A percentile compares a stretch with the other conserved stretches of the same genome.
phyloP scores from a whole-genome alignment of 2,888 invertebrate species.

The Bursaphelenchus okinawaensis region DNA sequence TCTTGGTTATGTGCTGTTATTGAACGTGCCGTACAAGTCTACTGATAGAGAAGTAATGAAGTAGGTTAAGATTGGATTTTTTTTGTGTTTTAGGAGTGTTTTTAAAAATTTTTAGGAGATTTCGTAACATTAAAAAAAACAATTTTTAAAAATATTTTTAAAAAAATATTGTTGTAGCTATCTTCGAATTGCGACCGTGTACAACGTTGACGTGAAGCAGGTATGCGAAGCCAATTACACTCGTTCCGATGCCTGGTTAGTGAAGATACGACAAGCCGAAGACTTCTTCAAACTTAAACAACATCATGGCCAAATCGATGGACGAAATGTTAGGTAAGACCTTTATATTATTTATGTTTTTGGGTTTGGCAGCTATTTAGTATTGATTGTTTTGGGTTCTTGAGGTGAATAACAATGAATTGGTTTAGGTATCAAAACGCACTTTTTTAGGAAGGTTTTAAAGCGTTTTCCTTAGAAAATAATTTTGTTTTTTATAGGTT shows the following conservation, averaged over 20 bases:
- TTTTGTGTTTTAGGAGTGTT: too few species aligned
- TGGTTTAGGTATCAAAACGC: too few species aligned
- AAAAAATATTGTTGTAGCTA: background rate
- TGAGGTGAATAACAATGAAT: too few species aligned
- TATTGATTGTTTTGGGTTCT: too few species aligned
- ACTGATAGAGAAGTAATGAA: constrained; percentile 36
- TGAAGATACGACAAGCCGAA: background rate
- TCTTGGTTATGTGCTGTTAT: constrained; percentile 27
- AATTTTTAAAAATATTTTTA: background rate
- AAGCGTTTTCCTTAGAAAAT: too few species aligned
- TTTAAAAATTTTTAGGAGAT: too few species aligned
- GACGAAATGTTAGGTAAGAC: background rate
- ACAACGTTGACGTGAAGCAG: constrained; percentile 31
- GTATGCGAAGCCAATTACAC: constrained; percentile 40
- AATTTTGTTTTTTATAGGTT: too few species aligned
- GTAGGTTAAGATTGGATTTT: constrained; percentile 32
- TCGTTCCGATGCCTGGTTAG: constrained; percentile 48
- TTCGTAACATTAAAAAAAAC: background rate
- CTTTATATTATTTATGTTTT: background rate
- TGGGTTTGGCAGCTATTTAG: too few species aligned
- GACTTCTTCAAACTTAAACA: background rate
- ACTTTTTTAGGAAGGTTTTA: too few species aligned
- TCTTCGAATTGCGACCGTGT: constrained; percentile 11
- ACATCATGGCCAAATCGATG: background rate
- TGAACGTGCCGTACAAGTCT: constrained; percentile 44